phyloP scores from a whole-genome alignment of 2,113 vertebrate genomes.

The Hemicordylus capensis region DNA sequence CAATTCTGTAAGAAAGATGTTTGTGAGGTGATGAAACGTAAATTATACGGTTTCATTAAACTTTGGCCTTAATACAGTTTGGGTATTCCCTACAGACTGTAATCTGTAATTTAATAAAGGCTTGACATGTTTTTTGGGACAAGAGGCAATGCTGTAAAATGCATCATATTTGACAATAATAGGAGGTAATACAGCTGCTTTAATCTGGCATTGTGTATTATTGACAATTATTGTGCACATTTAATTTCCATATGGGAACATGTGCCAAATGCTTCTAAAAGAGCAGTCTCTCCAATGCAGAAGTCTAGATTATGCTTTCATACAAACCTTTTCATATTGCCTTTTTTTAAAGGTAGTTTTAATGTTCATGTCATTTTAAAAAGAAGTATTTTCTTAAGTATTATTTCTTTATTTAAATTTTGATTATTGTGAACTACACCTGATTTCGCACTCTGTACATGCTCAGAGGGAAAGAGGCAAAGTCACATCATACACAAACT shows the following conservation, averaged over 20 bases:
- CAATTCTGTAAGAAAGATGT: constrained; percentile 44
- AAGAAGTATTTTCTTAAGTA: background rate
- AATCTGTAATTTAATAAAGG: constrained; percentile 44
- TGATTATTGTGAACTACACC: too few relatives aligned
- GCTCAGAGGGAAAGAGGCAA: too few relatives aligned
- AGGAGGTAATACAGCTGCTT: background rate
- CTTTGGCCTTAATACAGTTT: constrained; percentile 51
- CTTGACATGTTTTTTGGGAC: background rate
- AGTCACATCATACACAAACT: too few relatives aligned
- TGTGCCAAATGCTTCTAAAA: constrained; percentile 32
- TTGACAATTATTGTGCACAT: constrained; percentile 39
- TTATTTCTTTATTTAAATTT: background rate
- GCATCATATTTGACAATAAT: constrained; percentile 29
- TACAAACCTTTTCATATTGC: background rate
- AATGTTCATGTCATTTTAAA: background rate
- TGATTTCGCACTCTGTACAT: too few relatives aligned
- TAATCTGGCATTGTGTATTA: constrained; percentile 29
- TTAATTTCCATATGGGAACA: constrained; percentile 40
- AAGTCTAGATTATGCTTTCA: background rate
- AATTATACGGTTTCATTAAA: constrained; percentile 35
- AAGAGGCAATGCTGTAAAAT: constrained; percentile 24
- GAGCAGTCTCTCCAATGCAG: background rate
- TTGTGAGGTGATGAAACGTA: constrained; percentile 44
- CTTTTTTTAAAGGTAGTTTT: background rate
- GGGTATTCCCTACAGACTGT: constrained; percentile 3